These are phyloP conservation scores for Pelmatolapia mariae DNA, from an alignment of 2,113 vertebrate genomes.

Conservation along the genomic window DNA sequence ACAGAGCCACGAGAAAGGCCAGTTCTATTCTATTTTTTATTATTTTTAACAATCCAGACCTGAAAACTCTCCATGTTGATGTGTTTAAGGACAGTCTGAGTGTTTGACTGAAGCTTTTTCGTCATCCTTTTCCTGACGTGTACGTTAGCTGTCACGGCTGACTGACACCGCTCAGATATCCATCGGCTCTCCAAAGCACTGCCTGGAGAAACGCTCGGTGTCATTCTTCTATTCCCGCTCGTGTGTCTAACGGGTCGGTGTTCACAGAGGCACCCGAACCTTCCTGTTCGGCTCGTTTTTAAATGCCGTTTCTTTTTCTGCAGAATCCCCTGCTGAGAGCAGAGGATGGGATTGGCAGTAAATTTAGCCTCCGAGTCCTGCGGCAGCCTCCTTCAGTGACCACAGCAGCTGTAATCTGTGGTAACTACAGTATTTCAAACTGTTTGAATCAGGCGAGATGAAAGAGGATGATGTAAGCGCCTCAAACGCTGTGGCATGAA, in stretches of 20 bases:
- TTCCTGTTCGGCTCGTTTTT: background rate
- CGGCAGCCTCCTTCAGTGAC: background rate
- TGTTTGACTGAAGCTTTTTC: background rate
- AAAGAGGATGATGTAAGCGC: slow-evolving; percentile 1
- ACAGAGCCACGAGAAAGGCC: background rate
- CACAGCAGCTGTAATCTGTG: background rate
- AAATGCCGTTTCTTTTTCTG: background rate
- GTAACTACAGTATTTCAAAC: background rate
- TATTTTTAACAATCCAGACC: background rate
- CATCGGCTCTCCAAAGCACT: background rate
- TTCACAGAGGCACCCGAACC: background rate
- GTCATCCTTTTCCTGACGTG: background rate
- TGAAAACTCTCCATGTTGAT: background rate
- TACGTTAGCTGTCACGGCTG: background rate
- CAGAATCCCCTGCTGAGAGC: background rate
- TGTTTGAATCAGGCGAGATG: background rate
- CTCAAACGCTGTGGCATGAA: background rate
- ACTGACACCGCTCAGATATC: background rate
- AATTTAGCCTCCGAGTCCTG: background rate
- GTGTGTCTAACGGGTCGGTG: background rate
- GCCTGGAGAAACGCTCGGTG: background rate
- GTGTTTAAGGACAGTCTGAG: background rate
- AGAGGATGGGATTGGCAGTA: background rate
- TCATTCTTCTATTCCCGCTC: background rate
- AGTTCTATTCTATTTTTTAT: fast-evolving